Evolutionary conservation across 1,140 invertebrate genomes (phyloP), one percentile per base, ranked within the genome.

Genomic region (Papilio xuthus): DNA sequence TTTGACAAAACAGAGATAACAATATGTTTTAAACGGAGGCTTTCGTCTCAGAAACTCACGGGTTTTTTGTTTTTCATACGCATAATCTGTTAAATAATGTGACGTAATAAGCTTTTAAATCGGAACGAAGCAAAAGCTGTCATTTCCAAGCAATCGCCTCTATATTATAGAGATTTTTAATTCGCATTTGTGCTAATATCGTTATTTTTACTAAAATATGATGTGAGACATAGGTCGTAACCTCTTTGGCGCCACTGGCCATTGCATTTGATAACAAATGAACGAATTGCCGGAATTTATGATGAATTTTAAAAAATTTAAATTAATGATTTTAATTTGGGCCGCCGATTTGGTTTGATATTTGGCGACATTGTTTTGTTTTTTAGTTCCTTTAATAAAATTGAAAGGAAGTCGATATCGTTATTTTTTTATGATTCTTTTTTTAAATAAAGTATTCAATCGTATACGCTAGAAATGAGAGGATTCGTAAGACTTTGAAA

Each of bases 281-380:
- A 67, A 67, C 60, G 60, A 18, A 6, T 67, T 28, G 60, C 60
- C 60, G 28, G 60, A 67, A 67, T 67, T 67, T 28, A 28, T 67
- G 26, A 28, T 28, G 26, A 18, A 67, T 67, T 67, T n/a, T n/a
- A n/a, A n/a, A n/a, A n/a, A n/a, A n/a, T 63, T 63, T 63, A 56
- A 56, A 23, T 56, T 60, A 60, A 60, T 60, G 20, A 60, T 60
- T 60, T 63, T 63, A 63, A 63, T 63, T 28, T 67, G 60, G 60
- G 26, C 23, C 26, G 60, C 23, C 60, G 60, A 67, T 67, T 67
- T 67, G 26, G 60, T 67, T 67, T 67, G 60, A 67, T 28, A 67
- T 67, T 67, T 67, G 60, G 60, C 60, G 60, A 67, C 60, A 67
- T 7, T 67, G 0, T 67, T 67, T 28, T 60, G 4, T 32, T 3